Percentiles rank a stretch among this genome's conserved stretches.
Conservation (phyloP, 2,113 vertebrate species). For the Tyrannus savana region DNA sequence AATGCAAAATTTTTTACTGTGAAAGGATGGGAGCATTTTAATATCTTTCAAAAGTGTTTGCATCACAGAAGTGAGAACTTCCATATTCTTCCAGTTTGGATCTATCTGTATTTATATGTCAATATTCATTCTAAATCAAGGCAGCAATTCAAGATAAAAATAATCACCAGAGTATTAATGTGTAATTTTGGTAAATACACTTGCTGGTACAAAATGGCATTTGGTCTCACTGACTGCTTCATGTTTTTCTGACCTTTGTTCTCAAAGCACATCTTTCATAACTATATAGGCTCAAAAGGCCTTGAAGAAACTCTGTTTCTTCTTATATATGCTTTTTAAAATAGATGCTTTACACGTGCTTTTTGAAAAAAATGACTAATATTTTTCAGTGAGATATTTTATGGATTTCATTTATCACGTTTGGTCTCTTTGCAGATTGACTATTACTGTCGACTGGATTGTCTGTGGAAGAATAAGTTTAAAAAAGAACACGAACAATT, state of each 20-base stretch:
- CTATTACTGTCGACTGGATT: slow-evolving; percentile 91
- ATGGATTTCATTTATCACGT: background rate
- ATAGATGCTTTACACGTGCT: no score
- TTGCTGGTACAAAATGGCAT: background rate
- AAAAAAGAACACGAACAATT: slow-evolving; percentile 94
- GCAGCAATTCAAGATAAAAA: background rate
- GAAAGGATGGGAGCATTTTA: background rate
- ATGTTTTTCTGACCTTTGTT: background rate
- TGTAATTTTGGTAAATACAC: background rate
- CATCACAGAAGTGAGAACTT: background rate
- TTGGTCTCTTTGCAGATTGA: slow-evolving; percentile 81
- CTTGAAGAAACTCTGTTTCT: background rate
- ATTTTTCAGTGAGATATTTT: background rate
- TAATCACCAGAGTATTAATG: background rate
- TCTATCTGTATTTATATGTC: background rate
- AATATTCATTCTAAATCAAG: background rate
- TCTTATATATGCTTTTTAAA: no score
- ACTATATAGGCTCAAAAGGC: background rate
- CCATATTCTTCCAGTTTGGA: background rate
- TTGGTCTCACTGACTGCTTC: background rate
- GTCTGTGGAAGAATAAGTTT: slow-evolving; percentile 95
- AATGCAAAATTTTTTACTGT: background rate
- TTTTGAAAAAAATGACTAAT: background rate
- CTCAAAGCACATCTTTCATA: background rate
- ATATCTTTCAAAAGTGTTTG: background rate